Conservation (phyloP, 2,888 invertebrate species). For the Limnephilus auricula region DNA sequence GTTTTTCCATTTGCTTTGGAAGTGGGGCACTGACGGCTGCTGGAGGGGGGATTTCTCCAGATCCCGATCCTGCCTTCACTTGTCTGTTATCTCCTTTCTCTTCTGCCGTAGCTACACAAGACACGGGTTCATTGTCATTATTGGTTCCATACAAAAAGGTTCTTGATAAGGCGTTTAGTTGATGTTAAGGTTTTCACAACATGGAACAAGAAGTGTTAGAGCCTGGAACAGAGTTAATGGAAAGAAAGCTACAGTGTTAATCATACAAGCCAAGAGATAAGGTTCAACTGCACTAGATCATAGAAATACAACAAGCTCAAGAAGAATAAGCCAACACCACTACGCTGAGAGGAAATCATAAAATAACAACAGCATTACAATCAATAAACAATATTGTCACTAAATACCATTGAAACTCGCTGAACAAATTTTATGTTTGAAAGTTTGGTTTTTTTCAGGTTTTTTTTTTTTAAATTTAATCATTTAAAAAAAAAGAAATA, state of each 20-base stretch:
- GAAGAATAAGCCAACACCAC: slow-evolving; percentile 57
- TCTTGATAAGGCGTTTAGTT: slow-evolving; percentile 77
- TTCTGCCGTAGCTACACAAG: slow-evolving; percentile 75
- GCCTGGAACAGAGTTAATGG: slow-evolving; percentile 79
- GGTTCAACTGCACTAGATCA: neutral
- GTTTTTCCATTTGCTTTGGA: slow-evolving; percentile 59
- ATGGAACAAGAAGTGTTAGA: slow-evolving; percentile 80
- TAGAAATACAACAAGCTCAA: slow-evolving; percentile 54
- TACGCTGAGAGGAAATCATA: slow-evolving; percentile 14
- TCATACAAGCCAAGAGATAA: slow-evolving; percentile 72
- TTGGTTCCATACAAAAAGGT: slow-evolving; percentile 63
- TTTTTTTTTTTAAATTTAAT: too few relatives aligned
- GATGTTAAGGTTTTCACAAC: slow-evolving; percentile 73
- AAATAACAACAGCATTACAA: slow-evolving; percentile 12
- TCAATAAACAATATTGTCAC: neutral
- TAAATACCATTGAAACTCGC: too few relatives aligned
- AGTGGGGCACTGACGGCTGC: slow-evolving; percentile 40
- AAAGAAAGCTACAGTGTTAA: slow-evolving; percentile 76
- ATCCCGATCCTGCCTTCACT: slow-evolving; percentile 72
- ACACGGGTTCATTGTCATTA: slow-evolving; percentile 74
- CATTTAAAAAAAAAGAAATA: too few relatives aligned
- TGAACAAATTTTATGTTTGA: too few relatives aligned
- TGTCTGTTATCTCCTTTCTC: slow-evolving; percentile 74
- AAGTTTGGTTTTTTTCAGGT: too few relatives aligned
- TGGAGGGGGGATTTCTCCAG: slow-evolving; percentile 28